Evolutionary conservation across 2,797 vertebrate genomes (phyloP).

Genomic region (Margarornis squamiger): DNA sequence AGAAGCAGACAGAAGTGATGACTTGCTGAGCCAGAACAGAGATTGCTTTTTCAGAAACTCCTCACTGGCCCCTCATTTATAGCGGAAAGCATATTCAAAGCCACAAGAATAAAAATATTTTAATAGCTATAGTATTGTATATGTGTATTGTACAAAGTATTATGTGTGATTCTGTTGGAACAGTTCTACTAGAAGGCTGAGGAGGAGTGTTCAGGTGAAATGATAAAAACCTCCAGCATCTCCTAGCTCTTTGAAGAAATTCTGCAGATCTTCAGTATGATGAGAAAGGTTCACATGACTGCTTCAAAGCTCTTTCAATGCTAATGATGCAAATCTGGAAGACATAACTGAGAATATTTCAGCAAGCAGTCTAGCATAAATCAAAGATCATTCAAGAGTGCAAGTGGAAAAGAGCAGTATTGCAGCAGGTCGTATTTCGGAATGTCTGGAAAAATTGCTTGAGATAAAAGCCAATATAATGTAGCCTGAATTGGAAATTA

Average conservation of each 20-base stretch:
- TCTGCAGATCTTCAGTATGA: background rate
- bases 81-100: background rate
- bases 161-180: accelerated
- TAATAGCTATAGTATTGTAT: background rate
- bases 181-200: background rate
- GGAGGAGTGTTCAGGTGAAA: background rate
- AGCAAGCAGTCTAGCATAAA: background rate
- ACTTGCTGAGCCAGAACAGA: background rate
- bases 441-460: background rate
- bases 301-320: background rate
- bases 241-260: background rate
- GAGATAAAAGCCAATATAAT: background rate
- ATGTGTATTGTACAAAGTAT: background rate
- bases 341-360: background rate
- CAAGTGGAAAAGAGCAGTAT: background rate
- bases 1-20: background rate
- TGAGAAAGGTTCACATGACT: background rate
- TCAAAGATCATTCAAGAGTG: background rate
- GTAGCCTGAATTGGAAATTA: background rate
- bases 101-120: background rate
- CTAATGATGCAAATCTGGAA: background rate
- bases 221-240: background rate
- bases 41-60: background rate
- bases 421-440: background rate
- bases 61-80: background rate